phyloP scores from a whole-genome alignment of 2,113 vertebrate species.

The Genyomyrus donnyi region DNA sequence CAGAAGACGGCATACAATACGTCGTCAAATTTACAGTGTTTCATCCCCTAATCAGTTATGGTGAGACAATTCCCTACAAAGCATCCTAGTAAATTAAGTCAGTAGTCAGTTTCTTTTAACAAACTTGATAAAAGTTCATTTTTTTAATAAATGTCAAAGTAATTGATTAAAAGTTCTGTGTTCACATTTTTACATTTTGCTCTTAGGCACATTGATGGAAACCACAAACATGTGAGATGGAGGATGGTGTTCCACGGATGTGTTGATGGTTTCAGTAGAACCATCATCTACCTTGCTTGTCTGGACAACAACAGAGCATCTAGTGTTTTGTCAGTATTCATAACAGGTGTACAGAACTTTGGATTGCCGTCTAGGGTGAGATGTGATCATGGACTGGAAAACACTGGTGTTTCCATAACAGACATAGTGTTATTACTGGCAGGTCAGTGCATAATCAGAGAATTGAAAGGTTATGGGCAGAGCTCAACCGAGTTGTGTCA shows the following conservation, averaged over 20 bases:
- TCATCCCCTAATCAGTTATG: background rate
- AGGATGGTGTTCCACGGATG: background rate
- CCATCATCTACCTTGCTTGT: background rate
- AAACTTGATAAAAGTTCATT: too few species aligned
- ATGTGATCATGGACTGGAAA: background rate
- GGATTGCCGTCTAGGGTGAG: background rate
- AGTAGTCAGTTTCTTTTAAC: too few species aligned
- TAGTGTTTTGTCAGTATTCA: background rate
- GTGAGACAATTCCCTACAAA: background rate
- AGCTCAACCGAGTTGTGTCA: background rate
- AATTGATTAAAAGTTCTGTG: too few species aligned
- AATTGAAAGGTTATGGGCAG: conserved; percentile 25
- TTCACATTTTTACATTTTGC: background rate
- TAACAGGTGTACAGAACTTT: background rate
- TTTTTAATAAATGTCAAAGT: too few species aligned
- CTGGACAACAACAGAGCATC: background rate
- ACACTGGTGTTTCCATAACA: conserved; percentile 2
- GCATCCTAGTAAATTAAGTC: too few species aligned
- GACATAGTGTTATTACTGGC: conserved; percentile 10
- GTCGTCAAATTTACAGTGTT: background rate
- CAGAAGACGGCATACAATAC: background rate
- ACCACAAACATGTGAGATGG: background rate
- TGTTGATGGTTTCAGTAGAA: background rate
- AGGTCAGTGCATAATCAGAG: conserved; percentile 21
- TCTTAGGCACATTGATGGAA: background rate